Base-by-base conservation (phyloP, 2,797 vertebrate species). In the Neoniphon sammara region DNA sequence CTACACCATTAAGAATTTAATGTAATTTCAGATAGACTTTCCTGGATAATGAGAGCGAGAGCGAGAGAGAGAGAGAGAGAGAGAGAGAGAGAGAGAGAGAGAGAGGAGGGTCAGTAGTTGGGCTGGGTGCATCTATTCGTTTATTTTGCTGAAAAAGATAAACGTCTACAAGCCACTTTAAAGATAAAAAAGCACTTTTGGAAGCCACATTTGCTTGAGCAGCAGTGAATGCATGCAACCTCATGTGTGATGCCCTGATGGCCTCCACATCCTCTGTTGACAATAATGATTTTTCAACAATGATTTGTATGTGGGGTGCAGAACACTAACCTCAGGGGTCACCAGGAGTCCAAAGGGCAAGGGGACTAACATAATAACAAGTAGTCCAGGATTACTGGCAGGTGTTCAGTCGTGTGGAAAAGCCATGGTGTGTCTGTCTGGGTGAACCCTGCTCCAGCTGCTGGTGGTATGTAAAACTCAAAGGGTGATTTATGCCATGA, bases 1-100 rank as follows among this genome's bases (percentile, higher is more conserved):
- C 95, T 92, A 92, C 92, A 85, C 82, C 92, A 95, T 97, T 96
- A 97, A 98, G 96, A 96, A 98, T 98, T 96, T 92, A 98, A 92
- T 89, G 96, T 95, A 95, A 97, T 97, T 96, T 97, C 94, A 97
- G 95, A 96, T 93, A 89, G 91, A 87, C 91, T 96, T 95, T 96
- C 94, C 92, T 91, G 89, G 93, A 85, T 80, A 73, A 72, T 58
- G 66, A 54, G 80, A 67, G 50, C 42, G 63, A 44, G 44, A 27
- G 34, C 7, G 73, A 46, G 15, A 30, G 52, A 36, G 8, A 64
- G 30, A 53, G 42, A 27, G 47, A 20, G 65, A 49, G 75, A 49
- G n/a, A 44, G 49, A 70, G 31, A 46, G 21, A 55, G 42, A 39
- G n/a, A 20, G 20, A 63, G 27, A 70, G 23, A 54, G 63, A 18